Evolutionary conservation across 2,797 vertebrate genomes (phyloP), one percentile per base, ranked within the genome.

Genomic region (Cyclopterus lumpus): DNA sequence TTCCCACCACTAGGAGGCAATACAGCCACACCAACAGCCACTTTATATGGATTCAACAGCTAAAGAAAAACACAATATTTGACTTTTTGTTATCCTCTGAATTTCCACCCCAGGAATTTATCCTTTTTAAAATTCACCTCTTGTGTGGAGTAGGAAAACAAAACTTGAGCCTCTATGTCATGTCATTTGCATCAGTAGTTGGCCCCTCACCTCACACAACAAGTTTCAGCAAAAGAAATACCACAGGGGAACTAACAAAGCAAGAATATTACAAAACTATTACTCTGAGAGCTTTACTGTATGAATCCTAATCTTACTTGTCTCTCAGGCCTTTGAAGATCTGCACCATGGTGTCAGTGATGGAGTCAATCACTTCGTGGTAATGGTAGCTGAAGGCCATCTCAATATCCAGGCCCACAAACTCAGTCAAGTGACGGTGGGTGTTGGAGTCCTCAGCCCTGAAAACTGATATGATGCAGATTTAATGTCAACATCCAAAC

Each of bases 371-470:
- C 84, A 99, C 98, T 92, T 99, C 98, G 44, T 99, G 97, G 91
- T 99, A 99, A 91, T 99, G 98, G 84, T 99, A 99, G 93, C 95
- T 97, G 92, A 99, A 99, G 71, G 97, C 94, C 97, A 99, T 97
- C 94, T 99, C 98, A 84, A 99, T 99, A 95, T 99, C 98, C 95
- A 99, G 95, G 78, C 98, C 98, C 88, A 99, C 98, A 92, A 99
- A 99, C 92, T 99, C 98, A 0, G 98, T 99, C 91, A 99, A 78
- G 91, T 99, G 98, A 75, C 98, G 97, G 82, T 99, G 98, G 62
- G 98, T 99, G 94, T 99, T 99, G 79, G 98, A 99, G 86, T 99
- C 98, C 89, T 99, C 98, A 0, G 98, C 98, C 91, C 98, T 95
- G 92, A 99, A 99, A 75, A 99, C 98, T 99, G 91, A 81, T 71